Conservation (phyloP, 1,140 invertebrate genomes). For the Pseudobourletiella spinata region DNA sequence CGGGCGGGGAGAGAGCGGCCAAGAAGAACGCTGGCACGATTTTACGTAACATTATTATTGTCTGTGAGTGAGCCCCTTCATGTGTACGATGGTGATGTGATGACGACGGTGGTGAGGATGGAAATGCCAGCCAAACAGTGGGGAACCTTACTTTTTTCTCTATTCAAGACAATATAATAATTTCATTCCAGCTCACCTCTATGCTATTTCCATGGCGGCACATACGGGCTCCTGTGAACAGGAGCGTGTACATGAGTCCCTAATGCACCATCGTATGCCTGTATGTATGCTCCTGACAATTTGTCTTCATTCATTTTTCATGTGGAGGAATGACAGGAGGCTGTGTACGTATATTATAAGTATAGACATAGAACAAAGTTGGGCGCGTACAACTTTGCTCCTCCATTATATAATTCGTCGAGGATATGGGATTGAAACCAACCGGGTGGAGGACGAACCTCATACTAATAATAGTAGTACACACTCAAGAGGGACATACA, state of each 20-base stretch:
- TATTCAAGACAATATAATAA: conserved; percentile 1
- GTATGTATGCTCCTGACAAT: not conserved
- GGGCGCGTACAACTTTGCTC: not conserved
- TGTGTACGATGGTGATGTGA: not conserved
- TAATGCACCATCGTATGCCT: not conserved
- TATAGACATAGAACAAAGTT: not conserved
- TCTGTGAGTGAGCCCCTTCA: not conserved
- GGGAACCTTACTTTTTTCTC: conserved; percentile 1
- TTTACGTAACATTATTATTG: no score
- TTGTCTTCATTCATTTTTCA: not conserved
- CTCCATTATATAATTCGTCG: not conserved
- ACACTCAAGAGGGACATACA: no score
- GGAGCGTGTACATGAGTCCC: not conserved
- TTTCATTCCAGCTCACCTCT: no score
- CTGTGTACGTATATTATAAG: not conserved
- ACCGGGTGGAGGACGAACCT: not conserved
- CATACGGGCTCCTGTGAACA: not conserved
- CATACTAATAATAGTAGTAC: not conserved
- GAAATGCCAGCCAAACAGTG: conserved; percentile 4
- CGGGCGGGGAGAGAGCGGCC: no score
- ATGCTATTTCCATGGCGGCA: not conserved
- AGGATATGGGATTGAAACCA: not conserved
- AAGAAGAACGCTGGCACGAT: no score
- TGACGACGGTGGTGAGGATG: not conserved
- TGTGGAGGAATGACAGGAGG: not conserved